Base-by-base conservation (phyloP, 2,797 vertebrate species). In the Bufotes viridis region DNA sequence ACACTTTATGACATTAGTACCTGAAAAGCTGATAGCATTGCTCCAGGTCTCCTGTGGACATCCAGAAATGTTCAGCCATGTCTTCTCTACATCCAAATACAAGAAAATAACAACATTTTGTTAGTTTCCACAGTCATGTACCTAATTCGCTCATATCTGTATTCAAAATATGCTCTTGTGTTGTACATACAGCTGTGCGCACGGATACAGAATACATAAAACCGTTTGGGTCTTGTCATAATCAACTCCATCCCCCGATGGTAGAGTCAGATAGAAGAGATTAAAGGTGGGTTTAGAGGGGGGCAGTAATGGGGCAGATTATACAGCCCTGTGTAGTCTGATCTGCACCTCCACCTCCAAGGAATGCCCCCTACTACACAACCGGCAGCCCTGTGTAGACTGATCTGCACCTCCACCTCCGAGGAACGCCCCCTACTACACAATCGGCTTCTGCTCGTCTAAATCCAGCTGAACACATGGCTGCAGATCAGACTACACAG, bases 1-100 rank as follows among this genome's bases (percentile, higher is more conserved):
- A 34, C 26, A 34, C 1, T 53, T 53, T n/a, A 76, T 53, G 51
- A 51, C 18, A 72, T 17, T 14, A 34, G 29, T 88, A 88, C 87
- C 87, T 88, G 82, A 70, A 22, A 34, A 29, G 15, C 51, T 15
- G 42, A 60, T 49, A 11, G n/a, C 0, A 17, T 51, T 76, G 22
- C 1, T 53, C 22, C 14, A 26, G 9, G 20, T 14, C 3, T 49
- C 58, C 55, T 17, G 2, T 7, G 72, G 57, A 76, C 83, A 85
- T 11, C 10, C 53, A 26, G 70, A 22, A 58, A 29, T 17, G 0
- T 7, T 15, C 17, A 14, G 5, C 14, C 10, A 20, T 9, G 69
- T 60, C 69, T n/a, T 53, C 5, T 58, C 34, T 49, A 10, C 20
- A 63, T 24, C 83, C 76, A n/a, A 74, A 65, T 1, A 14, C 11